Evolutionary conservation across 2,113 vertebrate species (phyloP).

Genomic region (Ptyas mucosa): DNA sequence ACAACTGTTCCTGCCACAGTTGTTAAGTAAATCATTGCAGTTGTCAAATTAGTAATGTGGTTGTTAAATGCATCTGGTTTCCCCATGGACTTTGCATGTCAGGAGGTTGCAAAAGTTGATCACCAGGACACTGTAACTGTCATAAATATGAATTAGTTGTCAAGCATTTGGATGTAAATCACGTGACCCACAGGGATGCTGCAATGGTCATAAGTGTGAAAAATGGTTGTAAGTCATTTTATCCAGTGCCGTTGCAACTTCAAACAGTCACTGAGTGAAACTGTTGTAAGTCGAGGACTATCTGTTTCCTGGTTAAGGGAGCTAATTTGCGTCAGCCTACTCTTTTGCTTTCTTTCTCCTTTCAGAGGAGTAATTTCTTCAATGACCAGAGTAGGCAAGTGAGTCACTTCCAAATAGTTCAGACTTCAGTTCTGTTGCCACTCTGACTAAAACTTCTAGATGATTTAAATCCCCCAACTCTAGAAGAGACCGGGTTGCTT

Average conservation of each 20-base stretch:
- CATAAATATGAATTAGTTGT: too few relatives aligned
- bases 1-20: background rate
- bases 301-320: background rate
- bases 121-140: background rate
- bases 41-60: background rate
- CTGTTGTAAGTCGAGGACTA: too few relatives aligned
- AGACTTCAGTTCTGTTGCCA: background rate
- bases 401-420: background rate
- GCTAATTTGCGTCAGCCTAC: background rate
- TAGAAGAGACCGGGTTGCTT: background rate
- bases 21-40: background rate
- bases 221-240: too few relatives aligned
- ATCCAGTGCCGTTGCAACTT: background rate
- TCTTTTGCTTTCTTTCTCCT: background rate
- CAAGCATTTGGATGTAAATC: too few relatives aligned
- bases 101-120: background rate
- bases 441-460: background rate
- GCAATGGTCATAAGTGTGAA: too few relatives aligned
- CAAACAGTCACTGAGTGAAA: too few relatives aligned
- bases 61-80: background rate
- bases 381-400: background rate
- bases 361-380: background rate
- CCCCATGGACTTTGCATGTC: background rate
- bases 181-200: too few relatives aligned
- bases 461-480: background rate